Conservation (phyloP, 2,113 vertebrate species). For the Nematolebias whitei region DNA sequence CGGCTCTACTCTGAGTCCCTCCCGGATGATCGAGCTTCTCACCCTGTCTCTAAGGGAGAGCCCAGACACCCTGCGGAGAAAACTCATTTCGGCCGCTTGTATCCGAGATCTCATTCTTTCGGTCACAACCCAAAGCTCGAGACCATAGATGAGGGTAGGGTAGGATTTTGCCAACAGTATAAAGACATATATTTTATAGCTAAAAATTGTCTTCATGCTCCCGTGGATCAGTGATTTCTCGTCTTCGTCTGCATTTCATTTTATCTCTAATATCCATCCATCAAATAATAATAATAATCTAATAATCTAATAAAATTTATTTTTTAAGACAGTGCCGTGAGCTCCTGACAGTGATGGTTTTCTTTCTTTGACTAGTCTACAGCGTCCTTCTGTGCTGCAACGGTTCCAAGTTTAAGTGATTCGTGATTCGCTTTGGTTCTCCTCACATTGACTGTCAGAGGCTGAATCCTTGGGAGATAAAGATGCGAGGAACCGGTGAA, state of each 20-base stretch:
- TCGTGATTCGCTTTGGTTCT: constrained; percentile 62
- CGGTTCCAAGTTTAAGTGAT: constrained; percentile 57
- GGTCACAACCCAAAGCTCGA: too few species aligned
- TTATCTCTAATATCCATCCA: constrained; percentile 25
- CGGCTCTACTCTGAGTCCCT: too few species aligned
- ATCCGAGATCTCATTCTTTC: too few species aligned
- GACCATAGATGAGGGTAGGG: too few species aligned
- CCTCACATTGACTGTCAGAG: constrained; percentile 59
- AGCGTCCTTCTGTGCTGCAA: constrained; percentile 29
- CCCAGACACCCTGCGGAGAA: too few species aligned
- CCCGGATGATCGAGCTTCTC: too few species aligned
- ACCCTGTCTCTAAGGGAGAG: too few species aligned
- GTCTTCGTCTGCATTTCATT: constrained; percentile 29
- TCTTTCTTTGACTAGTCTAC: constrained; percentile 20
- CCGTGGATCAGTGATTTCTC: constrained; percentile 19
- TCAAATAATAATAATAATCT: too few species aligned
- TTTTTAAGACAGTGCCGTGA: constrained; percentile 17
- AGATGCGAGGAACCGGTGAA: constrained; percentile 51
- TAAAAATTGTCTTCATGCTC: constrained; percentile 52
- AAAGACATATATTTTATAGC: constrained; percentile 1
- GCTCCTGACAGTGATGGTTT: constrained; percentile 43
- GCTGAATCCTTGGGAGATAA: constrained; percentile 59
- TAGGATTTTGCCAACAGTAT: too few species aligned
- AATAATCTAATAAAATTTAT: background rate
- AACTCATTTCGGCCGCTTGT: too few species aligned